Evolutionary conservation across 2,888 invertebrate genomes (phyloP).

Genomic region (Teinopalpus imperialis): DNA sequence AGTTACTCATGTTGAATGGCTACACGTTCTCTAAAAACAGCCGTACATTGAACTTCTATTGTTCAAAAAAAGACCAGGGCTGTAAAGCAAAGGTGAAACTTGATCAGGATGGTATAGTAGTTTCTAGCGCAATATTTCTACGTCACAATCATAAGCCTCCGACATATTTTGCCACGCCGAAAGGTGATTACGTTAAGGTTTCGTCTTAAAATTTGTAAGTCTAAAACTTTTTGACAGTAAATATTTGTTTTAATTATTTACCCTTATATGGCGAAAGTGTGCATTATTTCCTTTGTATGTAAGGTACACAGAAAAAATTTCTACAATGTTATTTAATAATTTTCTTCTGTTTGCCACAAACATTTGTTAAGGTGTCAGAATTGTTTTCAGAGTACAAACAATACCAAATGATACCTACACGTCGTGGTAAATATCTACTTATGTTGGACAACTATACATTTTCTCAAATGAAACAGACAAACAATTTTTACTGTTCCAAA

Average conservation of each 20-base stretch:
- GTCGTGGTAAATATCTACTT: constrained; percentile 31
- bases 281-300: not conserved
- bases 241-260: not conserved
- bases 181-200: constrained; percentile 31
- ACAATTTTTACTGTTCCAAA: constrained; percentile 38
- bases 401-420: constrained; percentile 28
- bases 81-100: constrained; percentile 41
- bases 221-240: not conserved
- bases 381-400: constrained; percentile 27
- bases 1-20: constrained; percentile 37
- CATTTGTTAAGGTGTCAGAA: not conserved
- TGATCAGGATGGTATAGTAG: constrained; percentile 31
- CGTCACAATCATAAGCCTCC: constrained; percentile 35
- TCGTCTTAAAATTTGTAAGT: constrained; percentile 24
- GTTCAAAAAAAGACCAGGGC: constrained; percentile 42
- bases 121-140: constrained; percentile 10
- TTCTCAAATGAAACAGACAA: constrained; percentile 32
- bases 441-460: constrained; percentile 39
- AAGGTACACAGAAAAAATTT: too few species aligned
- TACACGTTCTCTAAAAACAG: constrained; percentile 41
- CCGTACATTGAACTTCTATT: constrained; percentile 36
- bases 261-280: too few species aligned
- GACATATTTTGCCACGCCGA: constrained; percentile 29
- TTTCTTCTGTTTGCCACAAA: too few species aligned
- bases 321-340: too few species aligned